Conservation (phyloP, 2,888 invertebrate genomes). For the Drosophila austrosaltans region DNA sequence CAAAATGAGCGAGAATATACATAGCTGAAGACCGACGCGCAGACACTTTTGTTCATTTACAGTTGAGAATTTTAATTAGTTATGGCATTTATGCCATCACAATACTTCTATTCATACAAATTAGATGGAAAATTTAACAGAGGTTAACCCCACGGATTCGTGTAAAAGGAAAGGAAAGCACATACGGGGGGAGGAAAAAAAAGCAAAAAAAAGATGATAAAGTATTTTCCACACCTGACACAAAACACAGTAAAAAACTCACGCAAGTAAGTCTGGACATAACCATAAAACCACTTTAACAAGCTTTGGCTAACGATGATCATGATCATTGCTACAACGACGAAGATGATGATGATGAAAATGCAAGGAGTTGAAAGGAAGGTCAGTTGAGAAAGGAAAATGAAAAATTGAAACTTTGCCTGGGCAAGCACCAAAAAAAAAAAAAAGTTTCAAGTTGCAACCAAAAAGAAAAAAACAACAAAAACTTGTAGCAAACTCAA, state of each 20-base stretch:
- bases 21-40: background rate
- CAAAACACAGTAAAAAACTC: slow-evolving; percentile 40
- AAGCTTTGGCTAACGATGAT: slow-evolving; percentile 26
- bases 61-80: slow-evolving; percentile 74
- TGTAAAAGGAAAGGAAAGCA: slow-evolving; percentile 9
- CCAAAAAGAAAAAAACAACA: slow-evolving; percentile 17
- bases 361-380: slow-evolving; percentile 3
- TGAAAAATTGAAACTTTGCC: slow-evolving; percentile 19
- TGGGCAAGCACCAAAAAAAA: slow-evolving; percentile 28
- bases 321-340: background rate
- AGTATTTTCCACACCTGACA: slow-evolving; percentile 45
- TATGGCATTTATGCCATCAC: slow-evolving; percentile 65
- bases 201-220: slow-evolving; percentile 19
- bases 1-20: slow-evolving; percentile 26
- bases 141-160: slow-evolving; percentile 47
- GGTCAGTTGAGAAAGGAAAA: slow-evolving; percentile 13
- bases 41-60: slow-evolving; percentile 64
- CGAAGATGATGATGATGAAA: slow-evolving; percentile 40
- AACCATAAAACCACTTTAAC: slow-evolving; percentile 51
- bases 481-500: slow-evolving; percentile 34
- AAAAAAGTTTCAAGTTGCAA: slow-evolving; percentile 42
- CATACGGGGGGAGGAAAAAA: slow-evolving; percentile 2
- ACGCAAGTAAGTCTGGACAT: slow-evolving; percentile 37
- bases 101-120: slow-evolving; percentile 49
- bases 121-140: slow-evolving; percentile 11